Evolutionary conservation across 2,888 invertebrate genomes (phyloP).

Genomic region (Erebia palarica): DNA sequence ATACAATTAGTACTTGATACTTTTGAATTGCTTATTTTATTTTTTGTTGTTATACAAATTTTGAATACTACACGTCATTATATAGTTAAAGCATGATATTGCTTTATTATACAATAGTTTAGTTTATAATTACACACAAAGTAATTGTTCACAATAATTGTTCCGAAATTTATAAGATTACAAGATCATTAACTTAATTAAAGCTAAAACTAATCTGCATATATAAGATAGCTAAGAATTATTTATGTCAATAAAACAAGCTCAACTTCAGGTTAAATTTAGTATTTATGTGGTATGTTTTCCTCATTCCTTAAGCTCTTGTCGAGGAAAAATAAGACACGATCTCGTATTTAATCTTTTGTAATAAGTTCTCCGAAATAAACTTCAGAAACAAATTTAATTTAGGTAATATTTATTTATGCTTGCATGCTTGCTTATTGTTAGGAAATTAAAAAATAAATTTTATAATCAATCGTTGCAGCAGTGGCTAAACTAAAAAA

Average conservation of each 20-base stretch:
- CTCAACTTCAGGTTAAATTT: constrained; percentile 3
- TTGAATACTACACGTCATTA: too few relatives aligned
- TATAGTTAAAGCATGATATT: too few relatives aligned
- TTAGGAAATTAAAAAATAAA: background rate
- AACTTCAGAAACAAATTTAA: background rate
- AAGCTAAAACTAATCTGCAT: background rate
- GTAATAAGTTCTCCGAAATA: constrained; percentile 44
- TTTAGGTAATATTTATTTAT: background rate
- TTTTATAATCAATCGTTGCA: background rate
- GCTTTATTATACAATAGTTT: too few relatives aligned
- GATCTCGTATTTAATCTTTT: constrained; percentile 36
- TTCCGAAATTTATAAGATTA: too few relatives aligned
- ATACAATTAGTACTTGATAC: too few relatives aligned
- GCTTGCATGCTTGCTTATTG: background rate
- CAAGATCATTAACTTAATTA: too few relatives aligned
- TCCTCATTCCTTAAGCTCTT: constrained; percentile 45
- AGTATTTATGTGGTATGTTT: constrained; percentile 39
- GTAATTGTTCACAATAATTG: too few relatives aligned
- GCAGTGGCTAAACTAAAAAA: background rate
- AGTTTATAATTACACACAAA: too few relatives aligned
- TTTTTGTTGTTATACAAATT: background rate
- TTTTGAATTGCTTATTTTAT: background rate
- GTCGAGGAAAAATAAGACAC: constrained; percentile 41
- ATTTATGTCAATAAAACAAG: background rate
- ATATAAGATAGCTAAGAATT: background rate